A percentile compares a stretch with the other conserved stretches of the same genome.
phyloP scores from a whole-genome alignment of 1,140 invertebrate species.

The Penaeus japonicus region DNA sequence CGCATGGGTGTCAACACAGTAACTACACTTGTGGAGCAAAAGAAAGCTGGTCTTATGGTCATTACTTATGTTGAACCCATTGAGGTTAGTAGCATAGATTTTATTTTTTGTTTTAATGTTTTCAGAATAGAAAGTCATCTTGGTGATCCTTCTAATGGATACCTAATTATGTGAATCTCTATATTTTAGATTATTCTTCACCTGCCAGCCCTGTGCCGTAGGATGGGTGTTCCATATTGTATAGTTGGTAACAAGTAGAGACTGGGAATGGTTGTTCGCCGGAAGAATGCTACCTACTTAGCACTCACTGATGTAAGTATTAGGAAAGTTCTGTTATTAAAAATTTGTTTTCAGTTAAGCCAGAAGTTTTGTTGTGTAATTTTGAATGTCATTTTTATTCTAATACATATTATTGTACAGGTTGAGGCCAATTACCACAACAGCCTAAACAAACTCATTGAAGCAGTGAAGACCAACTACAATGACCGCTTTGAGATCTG shows the following conservation, averaged over 20 bases:
- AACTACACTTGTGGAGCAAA: slow-evolving; percentile 92
- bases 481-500: slow-evolving; percentile 97
- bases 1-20: slow-evolving; percentile 94
- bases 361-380: too few relatives aligned
- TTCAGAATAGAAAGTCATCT: too few relatives aligned
- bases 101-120: background rate
- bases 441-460: slow-evolving; percentile 87
- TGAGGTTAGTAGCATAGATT: slow-evolving; percentile 75
- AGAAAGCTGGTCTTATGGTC: slow-evolving; percentile 96
- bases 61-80: slow-evolving; percentile 99
- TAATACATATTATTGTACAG: slow-evolving; percentile 69
- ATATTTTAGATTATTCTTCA: slow-evolving; percentile 90
- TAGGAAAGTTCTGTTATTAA: background rate
- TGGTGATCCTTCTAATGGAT: too few relatives aligned
- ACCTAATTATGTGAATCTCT: too few relatives aligned
- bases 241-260: slow-evolving; percentile 98
- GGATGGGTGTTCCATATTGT: slow-evolving; percentile 99
- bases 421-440: slow-evolving; percentile 84
- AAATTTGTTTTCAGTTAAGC: too few relatives aligned
- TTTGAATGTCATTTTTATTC: too few relatives aligned
- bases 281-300: slow-evolving; percentile 90
- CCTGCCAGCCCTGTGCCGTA: slow-evolving; percentile 96
- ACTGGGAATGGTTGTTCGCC: slow-evolving; percentile 89
- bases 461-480: slow-evolving; percentile 98
- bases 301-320: slow-evolving; percentile 76